Conservation (phyloP, 2,113 vertebrate genomes). For the Engraulis encrasicolus region DNA sequence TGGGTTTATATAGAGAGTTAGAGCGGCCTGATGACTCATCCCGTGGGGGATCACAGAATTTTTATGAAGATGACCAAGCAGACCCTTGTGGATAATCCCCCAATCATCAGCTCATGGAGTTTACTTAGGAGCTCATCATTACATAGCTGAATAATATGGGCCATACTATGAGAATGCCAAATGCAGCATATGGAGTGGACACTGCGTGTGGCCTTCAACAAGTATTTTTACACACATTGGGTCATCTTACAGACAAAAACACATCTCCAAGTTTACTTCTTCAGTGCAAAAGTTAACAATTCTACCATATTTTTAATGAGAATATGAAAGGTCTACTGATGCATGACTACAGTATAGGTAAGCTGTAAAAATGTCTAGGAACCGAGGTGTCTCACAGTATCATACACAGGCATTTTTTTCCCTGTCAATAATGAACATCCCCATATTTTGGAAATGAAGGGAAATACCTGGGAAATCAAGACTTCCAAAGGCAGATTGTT, state of each 20-base stretch:
- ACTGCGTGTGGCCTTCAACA: not conserved
- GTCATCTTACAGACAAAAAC: no score
- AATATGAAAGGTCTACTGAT: no score
- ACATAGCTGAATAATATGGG: no score
- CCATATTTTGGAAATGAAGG: no score
- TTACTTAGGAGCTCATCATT: not conserved
- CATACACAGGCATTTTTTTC: not conserved
- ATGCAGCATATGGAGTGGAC: not conserved
- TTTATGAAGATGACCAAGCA: not conserved
- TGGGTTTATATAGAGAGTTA: not conserved
- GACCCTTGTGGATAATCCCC: not conserved
- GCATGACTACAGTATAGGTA: no score
- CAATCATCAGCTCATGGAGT: not conserved
- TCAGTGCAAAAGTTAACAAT: no score
- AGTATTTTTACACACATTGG: no score
- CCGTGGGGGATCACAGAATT: not conserved
- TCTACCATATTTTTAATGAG: no score
- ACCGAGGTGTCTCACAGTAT: no score
- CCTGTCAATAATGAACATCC: constrained; percentile 49
- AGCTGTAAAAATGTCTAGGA: no score
- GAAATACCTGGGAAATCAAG: constrained; percentile 68
- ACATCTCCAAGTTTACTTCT: no score
- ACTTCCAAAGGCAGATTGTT: constrained; percentile 74
- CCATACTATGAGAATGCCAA: no score
- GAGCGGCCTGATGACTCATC: not conserved